phyloP scores from a whole-genome alignment of 2,797 vertebrate genomes.

The Gymnoscopelus braueri region DNA sequence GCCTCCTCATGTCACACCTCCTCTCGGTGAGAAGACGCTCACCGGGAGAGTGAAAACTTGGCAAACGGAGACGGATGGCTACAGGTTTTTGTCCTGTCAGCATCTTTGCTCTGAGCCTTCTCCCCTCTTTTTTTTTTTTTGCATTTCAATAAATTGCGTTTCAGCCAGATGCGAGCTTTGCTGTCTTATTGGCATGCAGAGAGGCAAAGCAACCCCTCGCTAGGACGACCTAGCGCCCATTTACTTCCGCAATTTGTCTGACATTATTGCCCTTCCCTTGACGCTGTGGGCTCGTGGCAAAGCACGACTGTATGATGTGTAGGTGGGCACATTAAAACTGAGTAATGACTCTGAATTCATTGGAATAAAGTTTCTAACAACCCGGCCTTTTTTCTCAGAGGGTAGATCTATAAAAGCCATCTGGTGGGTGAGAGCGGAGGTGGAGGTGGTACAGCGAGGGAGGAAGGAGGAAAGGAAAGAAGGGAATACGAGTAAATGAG shows the following conservation, averaged over 20 bases:
- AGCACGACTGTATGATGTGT: constrained; percentile 62
- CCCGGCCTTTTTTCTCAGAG: constrained; percentile 62
- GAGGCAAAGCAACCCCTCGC: constrained; percentile 51
- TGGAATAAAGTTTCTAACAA: constrained; percentile 74
- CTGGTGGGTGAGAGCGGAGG: constrained; percentile 47
- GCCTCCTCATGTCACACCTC: constrained; percentile 3
- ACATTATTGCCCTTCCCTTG: constrained; percentile 76
- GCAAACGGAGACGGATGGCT: constrained; percentile 75
- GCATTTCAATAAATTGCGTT: constrained; percentile 80
- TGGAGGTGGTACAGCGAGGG: constrained; percentile 4
- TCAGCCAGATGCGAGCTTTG: constrained; percentile 62
- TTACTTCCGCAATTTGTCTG: constrained; percentile 76
- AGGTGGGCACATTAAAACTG: constrained; percentile 72
- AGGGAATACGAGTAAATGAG: neutral
- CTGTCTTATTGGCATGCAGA: constrained; percentile 77
- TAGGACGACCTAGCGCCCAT: constrained; percentile 60
- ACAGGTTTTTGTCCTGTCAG: constrained; percentile 77
- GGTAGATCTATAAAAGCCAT: constrained; percentile 74
- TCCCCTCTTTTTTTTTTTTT: constrained; percentile 49
- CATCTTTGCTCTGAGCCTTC: constrained; percentile 68
- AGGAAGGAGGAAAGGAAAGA: too few species aligned
- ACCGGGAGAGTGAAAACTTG: constrained; percentile 65
- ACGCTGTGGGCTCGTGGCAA: constrained; percentile 65
- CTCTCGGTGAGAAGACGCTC: constrained; percentile 30
- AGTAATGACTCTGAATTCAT: constrained; percentile 74